Evolutionary conservation across 2,113 vertebrate species (phyloP).

Genomic region (Rousettus leschenaultii): DNA sequence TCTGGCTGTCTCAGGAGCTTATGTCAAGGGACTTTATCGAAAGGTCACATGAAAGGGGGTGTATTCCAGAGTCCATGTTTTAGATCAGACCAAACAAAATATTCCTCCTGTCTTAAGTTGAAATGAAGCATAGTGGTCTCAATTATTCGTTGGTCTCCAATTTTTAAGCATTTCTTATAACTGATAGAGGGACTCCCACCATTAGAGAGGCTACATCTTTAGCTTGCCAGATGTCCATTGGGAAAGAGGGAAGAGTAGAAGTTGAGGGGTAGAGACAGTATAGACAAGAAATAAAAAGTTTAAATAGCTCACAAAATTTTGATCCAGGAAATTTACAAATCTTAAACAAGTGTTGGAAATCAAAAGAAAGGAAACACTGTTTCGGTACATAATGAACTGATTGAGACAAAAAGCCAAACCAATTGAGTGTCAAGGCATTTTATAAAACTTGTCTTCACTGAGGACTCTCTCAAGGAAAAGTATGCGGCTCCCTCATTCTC

Average conservation of each 20-base stretch:
- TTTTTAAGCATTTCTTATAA: neutral
- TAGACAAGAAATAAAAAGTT: slow-evolving; percentile 15
- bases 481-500: neutral
- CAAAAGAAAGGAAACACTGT: slow-evolving; percentile 65
- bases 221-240: neutral
- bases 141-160: neutral
- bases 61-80: neutral
- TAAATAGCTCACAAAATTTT: slow-evolving; percentile 40
- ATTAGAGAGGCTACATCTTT: neutral
- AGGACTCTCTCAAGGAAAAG: slow-evolving; percentile 4
- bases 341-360: slow-evolving; percentile 57
- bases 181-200: neutral
- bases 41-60: neutral
- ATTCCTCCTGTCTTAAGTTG: neutral
- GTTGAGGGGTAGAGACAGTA: neutral
- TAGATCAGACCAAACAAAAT: neutral
- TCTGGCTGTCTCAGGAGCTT: neutral
- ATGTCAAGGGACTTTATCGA: neutral
- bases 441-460: slow-evolving; percentile 50
- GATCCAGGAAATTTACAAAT: slow-evolving; percentile 57
- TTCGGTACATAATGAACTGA: slow-evolving; percentile 40
- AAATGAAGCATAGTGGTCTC: neutral
- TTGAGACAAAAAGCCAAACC: slow-evolving; percentile 45
- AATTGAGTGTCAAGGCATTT: slow-evolving; percentile 22
- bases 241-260: neutral